Evolutionary conservation across 2,113 vertebrate genomes (phyloP), one percentile per base, ranked within the genome.

Genomic region (Leptobrachium ailaonicum): DNA sequence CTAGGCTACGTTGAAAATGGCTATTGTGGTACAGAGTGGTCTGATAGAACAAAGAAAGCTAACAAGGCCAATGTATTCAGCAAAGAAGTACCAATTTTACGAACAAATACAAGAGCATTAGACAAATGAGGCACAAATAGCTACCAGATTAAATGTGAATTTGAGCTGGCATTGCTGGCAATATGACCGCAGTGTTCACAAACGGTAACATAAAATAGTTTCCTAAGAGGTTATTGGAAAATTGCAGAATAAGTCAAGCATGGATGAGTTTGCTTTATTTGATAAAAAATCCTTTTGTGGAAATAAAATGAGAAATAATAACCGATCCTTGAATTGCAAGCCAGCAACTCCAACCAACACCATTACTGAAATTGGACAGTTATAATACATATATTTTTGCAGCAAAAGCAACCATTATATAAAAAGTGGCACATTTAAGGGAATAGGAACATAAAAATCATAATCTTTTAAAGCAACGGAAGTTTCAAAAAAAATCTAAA

Each of bases 231-330:
- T 74, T 50, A 42, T 60, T 43, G 56, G 4, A 56, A 42, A 60
- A 13, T 41, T 44, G 58, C 41, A 62, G 14, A 10, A 63, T 74
- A 74, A 56, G 56, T 63, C 72, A 74, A 74, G 72, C 58, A 74
- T 74, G 14, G 20, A 74, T 42, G 6, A 74, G 45, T 41, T 74
- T 20, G 5, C 20, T 62, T 58, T 74, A 60, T 10, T 74, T 13
- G 56, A 41, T 3, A 14, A 41, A 2, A 73, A 44, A 11, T 60
- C 13, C 10, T 60, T 4, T 10, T 60, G 56, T 60, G 56, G 56
- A 60, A 13, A 12, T 13, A 60, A 60, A 60, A 60, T 60, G 56
- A 12, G 3, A 12, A 12, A 60, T 13, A 2, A 12, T 14, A 50
- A 1, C 47, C 4, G 47, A 5, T 50, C 13, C 1, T 60, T 60